Evolutionary conservation across 2,797 vertebrate genomes (phyloP).

Genomic region (Aeoliscus strigatus): DNA sequence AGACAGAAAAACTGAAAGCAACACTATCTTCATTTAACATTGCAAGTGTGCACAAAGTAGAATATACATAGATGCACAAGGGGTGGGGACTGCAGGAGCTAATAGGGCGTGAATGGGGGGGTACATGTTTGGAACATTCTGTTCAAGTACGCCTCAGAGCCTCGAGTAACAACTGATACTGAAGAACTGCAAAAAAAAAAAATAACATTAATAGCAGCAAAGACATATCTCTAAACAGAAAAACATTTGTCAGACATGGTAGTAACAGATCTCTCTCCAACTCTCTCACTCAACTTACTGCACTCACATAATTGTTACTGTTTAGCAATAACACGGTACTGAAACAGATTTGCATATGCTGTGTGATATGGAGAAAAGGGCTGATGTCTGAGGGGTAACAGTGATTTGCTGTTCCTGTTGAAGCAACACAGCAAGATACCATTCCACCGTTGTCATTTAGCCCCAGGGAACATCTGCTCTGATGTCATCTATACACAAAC

Average conservation of each 20-base stretch:
- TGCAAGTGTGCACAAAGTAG: too few relatives aligned
- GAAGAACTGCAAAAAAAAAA: background rate
- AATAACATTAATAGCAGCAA: too few relatives aligned
- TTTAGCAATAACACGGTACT: background rate
- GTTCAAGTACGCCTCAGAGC: conserved; percentile 30
- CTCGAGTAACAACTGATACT: conserved; percentile 10
- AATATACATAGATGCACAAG: too few relatives aligned
- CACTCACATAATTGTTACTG: background rate
- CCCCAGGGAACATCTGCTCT: conserved; percentile 49
- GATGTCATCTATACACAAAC: conserved; percentile 21
- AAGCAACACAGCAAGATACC: conserved; percentile 17
- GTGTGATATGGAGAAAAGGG: conserved; percentile 3
- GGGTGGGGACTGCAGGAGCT: background rate
- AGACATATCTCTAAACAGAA: too few relatives aligned
- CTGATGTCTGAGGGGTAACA: conserved; percentile 13
- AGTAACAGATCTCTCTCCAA: too few relatives aligned
- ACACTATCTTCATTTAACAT: too few relatives aligned
- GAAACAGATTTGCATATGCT: conserved; percentile 1
- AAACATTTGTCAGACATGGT: too few relatives aligned
- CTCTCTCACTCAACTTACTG: background rate
- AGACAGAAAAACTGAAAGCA: too few relatives aligned
- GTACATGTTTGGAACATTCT: conserved; percentile 47
- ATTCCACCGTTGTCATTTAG: conserved; percentile 41
- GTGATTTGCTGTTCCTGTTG: conserved; percentile 12
- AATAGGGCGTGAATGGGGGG: conserved; percentile 15